These are phyloP conservation scores for Labeo calbasu DNA, from an alignment of 2,797 vertebrate species.

Conservation along the genomic window DNA sequence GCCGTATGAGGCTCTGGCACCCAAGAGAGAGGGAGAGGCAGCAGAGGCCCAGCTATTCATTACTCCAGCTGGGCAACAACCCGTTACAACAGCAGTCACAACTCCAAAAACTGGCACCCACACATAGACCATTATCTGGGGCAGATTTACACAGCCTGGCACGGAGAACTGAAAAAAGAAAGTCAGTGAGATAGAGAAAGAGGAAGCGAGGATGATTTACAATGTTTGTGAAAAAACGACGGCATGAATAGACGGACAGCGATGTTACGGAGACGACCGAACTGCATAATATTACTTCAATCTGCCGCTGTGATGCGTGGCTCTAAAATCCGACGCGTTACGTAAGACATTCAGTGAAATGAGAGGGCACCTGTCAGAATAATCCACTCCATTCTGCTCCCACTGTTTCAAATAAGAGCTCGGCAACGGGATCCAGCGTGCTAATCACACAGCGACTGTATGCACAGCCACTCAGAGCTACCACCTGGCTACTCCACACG, in stretches of 20 bases:
- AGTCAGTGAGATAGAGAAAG: constrained; percentile 5
- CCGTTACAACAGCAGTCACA: constrained; percentile 72
- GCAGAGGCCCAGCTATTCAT: constrained; percentile 62
- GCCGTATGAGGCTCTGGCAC: constrained; percentile 41
- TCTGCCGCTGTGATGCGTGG: constrained; percentile 48
- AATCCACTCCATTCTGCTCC: constrained; percentile 73
- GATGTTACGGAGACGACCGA: constrained; percentile 45
- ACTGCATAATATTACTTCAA: constrained; percentile 65
- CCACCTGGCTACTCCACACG: constrained; percentile 29
- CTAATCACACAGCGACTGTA: constrained; percentile 62
- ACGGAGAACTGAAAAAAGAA: constrained; percentile 8
- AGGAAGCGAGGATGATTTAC: constrained; percentile 1
- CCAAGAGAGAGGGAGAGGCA: constrained; percentile 47
- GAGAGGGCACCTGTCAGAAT: constrained; percentile 69
- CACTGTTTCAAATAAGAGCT: constrained; percentile 68
- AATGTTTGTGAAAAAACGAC: constrained; percentile 47
- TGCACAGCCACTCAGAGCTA: constrained; percentile 32
- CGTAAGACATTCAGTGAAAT: constrained; percentile 65
- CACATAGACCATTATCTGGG: constrained; percentile 71
- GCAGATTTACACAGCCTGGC: constrained; percentile 71
- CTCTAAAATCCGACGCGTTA: constrained; percentile 64
- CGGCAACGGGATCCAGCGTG: constrained; percentile 44
- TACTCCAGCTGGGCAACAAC: constrained; percentile 77
- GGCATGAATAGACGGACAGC: constrained; percentile 49
- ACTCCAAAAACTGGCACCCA: constrained; percentile 69